phyloP scores from a whole-genome alignment of 1,140 invertebrate species.

The Centruroides sculpturatus region DNA sequence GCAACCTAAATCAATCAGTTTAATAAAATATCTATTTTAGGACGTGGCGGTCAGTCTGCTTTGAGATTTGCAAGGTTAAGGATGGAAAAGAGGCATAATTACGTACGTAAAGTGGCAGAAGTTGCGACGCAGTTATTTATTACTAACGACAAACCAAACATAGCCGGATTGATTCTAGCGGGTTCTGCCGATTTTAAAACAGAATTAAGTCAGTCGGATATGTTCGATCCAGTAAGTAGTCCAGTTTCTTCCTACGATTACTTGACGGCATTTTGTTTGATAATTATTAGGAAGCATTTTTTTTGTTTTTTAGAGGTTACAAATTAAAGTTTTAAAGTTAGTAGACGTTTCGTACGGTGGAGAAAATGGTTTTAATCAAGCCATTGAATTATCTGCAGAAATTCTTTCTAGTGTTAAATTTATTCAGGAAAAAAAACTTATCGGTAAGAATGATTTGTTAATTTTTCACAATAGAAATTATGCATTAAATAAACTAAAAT shows the following conservation, averaged over 20 bases:
- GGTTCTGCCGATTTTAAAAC: slow-evolving; percentile 99
- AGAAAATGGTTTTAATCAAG: slow-evolving; percentile 99
- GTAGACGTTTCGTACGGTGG: slow-evolving; percentile 99
- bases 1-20: too few relatives aligned
- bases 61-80: slow-evolving; percentile 95
- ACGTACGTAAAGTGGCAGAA: slow-evolving; percentile 98
- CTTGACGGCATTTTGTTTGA: neutral
- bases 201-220: slow-evolving; percentile 97
- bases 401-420: slow-evolving; percentile 98
- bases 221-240: slow-evolving; percentile 91
- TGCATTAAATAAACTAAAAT: neutral
- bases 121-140: slow-evolving; percentile 94
- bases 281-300: neutral
- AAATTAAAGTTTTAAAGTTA: slow-evolving; percentile 95
- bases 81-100: slow-evolving; percentile 99
- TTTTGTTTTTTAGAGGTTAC: slow-evolving; percentile 68
- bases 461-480: neutral
- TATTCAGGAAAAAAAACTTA: slow-evolving; percentile 99
- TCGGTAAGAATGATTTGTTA: slow-evolving; percentile 44
- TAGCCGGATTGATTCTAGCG: slow-evolving; percentile 90
- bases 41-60: slow-evolving; percentile 95
- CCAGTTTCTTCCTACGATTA: neutral
- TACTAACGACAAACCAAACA: slow-evolving; percentile 92
- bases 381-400: slow-evolving; percentile 94
- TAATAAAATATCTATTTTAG: too few relatives aligned